phyloP scores from a whole-genome alignment of 2,797 vertebrate species.

The Helicolenus hilgendorfi region DNA sequence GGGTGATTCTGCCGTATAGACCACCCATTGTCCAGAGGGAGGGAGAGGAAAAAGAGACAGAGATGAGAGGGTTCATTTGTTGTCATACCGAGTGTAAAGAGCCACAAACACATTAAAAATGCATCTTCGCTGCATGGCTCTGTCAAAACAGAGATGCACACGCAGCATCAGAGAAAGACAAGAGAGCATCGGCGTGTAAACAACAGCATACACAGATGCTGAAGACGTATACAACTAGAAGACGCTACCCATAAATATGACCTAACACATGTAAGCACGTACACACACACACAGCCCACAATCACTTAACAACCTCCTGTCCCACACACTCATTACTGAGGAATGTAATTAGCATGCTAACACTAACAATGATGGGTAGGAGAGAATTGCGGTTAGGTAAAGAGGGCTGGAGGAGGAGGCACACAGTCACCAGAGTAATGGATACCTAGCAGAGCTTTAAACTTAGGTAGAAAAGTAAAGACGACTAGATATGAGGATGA shows the following conservation, averaged over 20 bases:
- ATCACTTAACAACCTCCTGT: conserved; percentile 33
- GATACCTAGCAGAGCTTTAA: not conserved
- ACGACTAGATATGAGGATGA: not conserved
- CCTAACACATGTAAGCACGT: conserved; percentile 27
- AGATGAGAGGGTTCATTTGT: conserved; percentile 43
- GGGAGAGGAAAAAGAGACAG: conserved; percentile 8
- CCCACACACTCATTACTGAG: conserved; percentile 74
- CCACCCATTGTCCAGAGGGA: conserved; percentile 52
- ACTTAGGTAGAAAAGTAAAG: not conserved
- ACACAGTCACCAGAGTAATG: not conserved
- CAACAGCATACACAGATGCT: conserved; percentile 45
- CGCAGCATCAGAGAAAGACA: not conserved
- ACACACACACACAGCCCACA: not conserved
- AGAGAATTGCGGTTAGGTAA: conserved; percentile 44
- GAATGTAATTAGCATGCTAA: conserved; percentile 78
- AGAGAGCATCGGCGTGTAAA: conserved; percentile 40
- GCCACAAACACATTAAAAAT: conserved; percentile 45
- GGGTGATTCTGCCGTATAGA: conserved; percentile 34
- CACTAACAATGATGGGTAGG: conserved; percentile 64
- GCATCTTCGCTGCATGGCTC: not conserved
- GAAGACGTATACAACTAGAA: conserved; percentile 48
- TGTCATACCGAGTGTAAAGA: conserved; percentile 13
- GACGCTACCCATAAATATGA: conserved; percentile 53
- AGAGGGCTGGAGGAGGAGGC: conserved; percentile 11
- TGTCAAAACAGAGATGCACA: conserved; percentile 35